Evolutionary conservation across 2,797 vertebrate genomes (phyloP).

Genomic region (Luscinia megarhynchos): DNA sequence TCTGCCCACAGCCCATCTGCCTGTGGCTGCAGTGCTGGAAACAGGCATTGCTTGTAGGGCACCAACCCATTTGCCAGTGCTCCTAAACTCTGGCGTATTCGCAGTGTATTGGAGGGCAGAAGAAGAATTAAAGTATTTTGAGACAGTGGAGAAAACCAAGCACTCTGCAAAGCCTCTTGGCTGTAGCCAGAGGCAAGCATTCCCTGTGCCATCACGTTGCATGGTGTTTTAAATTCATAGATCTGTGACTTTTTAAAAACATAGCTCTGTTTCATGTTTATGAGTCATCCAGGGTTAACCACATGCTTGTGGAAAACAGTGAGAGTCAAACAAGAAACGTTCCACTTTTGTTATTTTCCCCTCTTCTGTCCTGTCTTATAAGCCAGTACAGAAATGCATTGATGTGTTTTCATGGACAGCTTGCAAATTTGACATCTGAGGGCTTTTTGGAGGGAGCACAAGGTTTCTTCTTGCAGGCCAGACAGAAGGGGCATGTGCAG

Average conservation of each 20-base stretch:
- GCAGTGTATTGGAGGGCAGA: background rate
- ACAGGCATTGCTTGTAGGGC: background rate
- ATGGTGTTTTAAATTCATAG: background rate
- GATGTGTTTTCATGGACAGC: background rate
- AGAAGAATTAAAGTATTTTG: background rate
- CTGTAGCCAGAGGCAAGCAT: background rate
- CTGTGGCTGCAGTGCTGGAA: background rate
- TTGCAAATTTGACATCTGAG: background rate
- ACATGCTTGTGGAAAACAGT: background rate
- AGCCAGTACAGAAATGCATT: background rate
- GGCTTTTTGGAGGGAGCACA: background rate
- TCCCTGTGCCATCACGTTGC: rapidly evolving
- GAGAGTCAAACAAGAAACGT: background rate
- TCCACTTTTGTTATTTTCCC: rapidly evolving
- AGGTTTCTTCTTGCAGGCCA: background rate
- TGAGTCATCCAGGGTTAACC: background rate
- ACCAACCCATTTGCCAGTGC: rapidly evolving
- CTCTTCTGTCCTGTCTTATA: background rate
- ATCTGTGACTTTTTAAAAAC: background rate
- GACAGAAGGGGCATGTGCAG: background rate
- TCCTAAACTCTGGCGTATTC: rapidly evolving
- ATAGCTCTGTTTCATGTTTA: background rate
- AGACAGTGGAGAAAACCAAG: background rate
- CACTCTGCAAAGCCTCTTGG: background rate
- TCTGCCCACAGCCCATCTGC: rapidly evolving